Conservation (phyloP, 2,888 invertebrate species). For the Chelonus formosanus region DNA sequence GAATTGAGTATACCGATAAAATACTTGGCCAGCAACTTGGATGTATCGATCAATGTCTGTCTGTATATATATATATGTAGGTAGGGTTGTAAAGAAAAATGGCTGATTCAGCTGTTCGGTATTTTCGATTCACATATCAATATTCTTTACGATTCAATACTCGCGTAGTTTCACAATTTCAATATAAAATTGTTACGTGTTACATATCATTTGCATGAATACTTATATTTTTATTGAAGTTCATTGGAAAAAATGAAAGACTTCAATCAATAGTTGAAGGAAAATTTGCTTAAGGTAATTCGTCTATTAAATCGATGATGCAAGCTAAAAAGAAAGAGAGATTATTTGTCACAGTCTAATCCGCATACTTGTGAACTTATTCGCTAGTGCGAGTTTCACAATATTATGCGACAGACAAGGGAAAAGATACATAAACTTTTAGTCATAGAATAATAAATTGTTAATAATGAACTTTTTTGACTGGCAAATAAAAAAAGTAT, state of each 20-base stretch:
- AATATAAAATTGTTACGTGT: slow-evolving; percentile 28
- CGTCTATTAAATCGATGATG: not conserved
- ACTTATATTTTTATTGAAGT: slow-evolving; percentile 2
- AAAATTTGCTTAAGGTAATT: slow-evolving; percentile 13
- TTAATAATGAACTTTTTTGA: slow-evolving; percentile 33
- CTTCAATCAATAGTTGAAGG: not conserved
- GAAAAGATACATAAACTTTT: slow-evolving; percentile 36
- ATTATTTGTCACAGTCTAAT: slow-evolving; percentile 29
- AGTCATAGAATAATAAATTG: slow-evolving; percentile 34
- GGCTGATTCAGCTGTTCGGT: slow-evolving; percentile 29
- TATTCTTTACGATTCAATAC: slow-evolving; percentile 27
- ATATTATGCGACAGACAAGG: slow-evolving; percentile 22
- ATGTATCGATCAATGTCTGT: slow-evolving; percentile 21
- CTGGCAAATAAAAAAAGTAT: slow-evolving; percentile 13
- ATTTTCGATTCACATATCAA: slow-evolving; percentile 34
- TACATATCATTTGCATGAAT: slow-evolving; percentile 23
- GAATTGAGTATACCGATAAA: slow-evolving; percentile 23
- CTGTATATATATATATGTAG: not conserved
- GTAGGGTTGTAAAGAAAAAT: slow-evolving; percentile 21
- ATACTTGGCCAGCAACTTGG: slow-evolving; percentile 24
- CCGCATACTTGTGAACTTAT: slow-evolving; percentile 26
- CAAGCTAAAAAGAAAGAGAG: slow-evolving; percentile 13
- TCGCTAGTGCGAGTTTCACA: slow-evolving; percentile 33
- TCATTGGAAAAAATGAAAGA: not conserved
- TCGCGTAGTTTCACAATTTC: slow-evolving; percentile 26